phyloP scores from a whole-genome alignment of 2,797 vertebrate genomes.

The Trachurus trachurus region DNA sequence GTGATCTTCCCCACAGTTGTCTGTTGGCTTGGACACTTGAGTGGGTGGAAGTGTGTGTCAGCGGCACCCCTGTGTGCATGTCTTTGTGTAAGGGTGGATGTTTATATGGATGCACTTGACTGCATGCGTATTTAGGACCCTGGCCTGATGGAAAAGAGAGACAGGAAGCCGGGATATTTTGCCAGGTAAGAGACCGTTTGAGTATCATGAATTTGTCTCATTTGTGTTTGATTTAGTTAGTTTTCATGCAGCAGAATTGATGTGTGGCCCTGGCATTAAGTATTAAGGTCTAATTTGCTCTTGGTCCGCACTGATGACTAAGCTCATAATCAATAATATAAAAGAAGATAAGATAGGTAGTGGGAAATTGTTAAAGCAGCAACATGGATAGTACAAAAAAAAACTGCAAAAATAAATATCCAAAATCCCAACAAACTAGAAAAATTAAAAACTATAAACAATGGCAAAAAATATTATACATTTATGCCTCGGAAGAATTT shows the following conservation, averaged over 20 bases:
- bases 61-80: neutral
- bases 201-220: neutral
- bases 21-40: slow-evolving; percentile 47
- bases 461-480: neutral
- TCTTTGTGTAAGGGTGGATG: slow-evolving; percentile 36
- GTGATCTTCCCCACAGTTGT: slow-evolving; percentile 42
- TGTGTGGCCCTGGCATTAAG: neutral
- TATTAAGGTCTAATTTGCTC: neutral
- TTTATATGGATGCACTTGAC: slow-evolving; percentile 55
- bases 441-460: too few species aligned
- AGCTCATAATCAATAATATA: neutral
- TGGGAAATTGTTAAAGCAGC: too few species aligned
- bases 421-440: too few species aligned
- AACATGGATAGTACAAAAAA: too few species aligned
- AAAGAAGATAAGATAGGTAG: too few species aligned
- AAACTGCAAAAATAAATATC: too few species aligned
- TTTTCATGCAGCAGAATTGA: neutral
- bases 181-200: slow-evolving; percentile 77
- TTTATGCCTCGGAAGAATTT: neutral
- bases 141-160: slow-evolving; percentile 84
- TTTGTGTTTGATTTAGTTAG: neutral
- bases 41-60: slow-evolving; percentile 13
- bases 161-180: slow-evolving; percentile 87
- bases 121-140: slow-evolving; percentile 63
- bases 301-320: neutral